Evolutionary conservation across 1,140 invertebrate genomes (phyloP).

Genomic region (Lysiphlebus fabarum): DNA sequence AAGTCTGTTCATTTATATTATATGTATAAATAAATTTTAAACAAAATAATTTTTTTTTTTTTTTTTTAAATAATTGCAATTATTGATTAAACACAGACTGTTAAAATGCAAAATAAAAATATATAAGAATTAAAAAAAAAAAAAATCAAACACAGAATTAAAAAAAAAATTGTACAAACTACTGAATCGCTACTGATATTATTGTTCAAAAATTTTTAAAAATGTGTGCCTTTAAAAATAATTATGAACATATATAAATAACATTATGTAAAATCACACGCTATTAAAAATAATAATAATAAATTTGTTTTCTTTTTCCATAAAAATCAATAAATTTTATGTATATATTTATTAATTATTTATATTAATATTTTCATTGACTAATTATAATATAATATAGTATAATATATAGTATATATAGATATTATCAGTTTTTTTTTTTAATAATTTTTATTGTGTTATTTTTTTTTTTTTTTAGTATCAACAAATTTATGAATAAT

Average conservation of each 20-base stretch:
- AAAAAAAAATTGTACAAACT: slow-evolving; percentile 7
- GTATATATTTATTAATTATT: neutral
- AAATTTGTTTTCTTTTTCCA: slow-evolving; percentile 46
- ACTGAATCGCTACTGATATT: slow-evolving; percentile 16
- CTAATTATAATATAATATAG: too few species aligned
- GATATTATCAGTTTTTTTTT: too few species aligned
- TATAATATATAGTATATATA: too few species aligned
- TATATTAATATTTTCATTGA: too few species aligned
- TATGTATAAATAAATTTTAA: slow-evolving; percentile 13
- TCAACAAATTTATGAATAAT: too few species aligned
- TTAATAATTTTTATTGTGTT: too few species aligned
- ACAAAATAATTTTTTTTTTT: slow-evolving; percentile 16
- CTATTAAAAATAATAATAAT: slow-evolving; percentile 44
- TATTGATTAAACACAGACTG: slow-evolving; percentile 20
- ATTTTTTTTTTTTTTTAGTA: too few species aligned
- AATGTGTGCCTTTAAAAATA: slow-evolving; percentile 55
- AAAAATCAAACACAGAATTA: neutral
- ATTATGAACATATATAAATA: slow-evolving; percentile 39
- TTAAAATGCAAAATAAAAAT: slow-evolving; percentile 4
- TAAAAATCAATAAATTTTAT: slow-evolving; percentile 33
- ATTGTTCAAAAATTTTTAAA: slow-evolving; percentile 24
- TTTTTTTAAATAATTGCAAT: slow-evolving; percentile 11
- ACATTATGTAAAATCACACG: slow-evolving; percentile 50
- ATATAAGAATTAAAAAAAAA: slow-evolving; percentile 7
- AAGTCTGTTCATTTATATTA: slow-evolving; percentile 14